These are phyloP conservation scores for Coptodon rendalli DNA, from an alignment of 2,113 vertebrate genomes.

Conservation along the genomic window DNA sequence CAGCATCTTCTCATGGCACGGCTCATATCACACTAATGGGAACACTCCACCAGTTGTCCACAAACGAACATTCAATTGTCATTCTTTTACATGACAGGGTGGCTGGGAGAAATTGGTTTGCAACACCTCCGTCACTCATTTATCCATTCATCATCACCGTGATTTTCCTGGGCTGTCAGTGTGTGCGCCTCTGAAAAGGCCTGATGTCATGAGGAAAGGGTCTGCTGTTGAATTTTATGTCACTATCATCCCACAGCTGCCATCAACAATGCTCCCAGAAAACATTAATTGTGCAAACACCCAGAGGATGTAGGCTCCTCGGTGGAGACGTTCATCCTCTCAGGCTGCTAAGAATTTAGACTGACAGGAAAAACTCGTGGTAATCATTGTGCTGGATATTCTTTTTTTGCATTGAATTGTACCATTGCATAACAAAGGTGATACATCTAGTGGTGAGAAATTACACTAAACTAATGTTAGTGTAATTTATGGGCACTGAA, in stretches of 20 bases:
- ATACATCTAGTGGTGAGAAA: not conserved
- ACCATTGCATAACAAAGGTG: not conserved
- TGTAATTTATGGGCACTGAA: not conserved
- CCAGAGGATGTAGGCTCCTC: not conserved
- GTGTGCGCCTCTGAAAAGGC: not conserved
- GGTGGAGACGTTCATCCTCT: not conserved
- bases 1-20: not conserved
- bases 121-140: constrained; percentile 15
- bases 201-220: not conserved
- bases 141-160: constrained; percentile 8
- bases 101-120: not conserved
- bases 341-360: not conserved
- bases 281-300: not conserved
- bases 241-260: not conserved
- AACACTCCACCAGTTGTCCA: not conserved
- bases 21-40: constrained; percentile 28
- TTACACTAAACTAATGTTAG: not conserved
- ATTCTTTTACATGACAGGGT: not conserved
- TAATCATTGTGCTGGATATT: not conserved
- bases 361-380: not conserved
- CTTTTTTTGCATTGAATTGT: not conserved
- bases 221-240: not conserved
- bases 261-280: not conserved
- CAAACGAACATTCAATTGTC: not conserved
- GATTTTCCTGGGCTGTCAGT: not conserved